Percentiles rank a stretch among this genome's conserved stretches.
Evolutionary conservation across 2,888 invertebrate genomes (phyloP).

Genomic region (Mythimna pallens): DNA sequence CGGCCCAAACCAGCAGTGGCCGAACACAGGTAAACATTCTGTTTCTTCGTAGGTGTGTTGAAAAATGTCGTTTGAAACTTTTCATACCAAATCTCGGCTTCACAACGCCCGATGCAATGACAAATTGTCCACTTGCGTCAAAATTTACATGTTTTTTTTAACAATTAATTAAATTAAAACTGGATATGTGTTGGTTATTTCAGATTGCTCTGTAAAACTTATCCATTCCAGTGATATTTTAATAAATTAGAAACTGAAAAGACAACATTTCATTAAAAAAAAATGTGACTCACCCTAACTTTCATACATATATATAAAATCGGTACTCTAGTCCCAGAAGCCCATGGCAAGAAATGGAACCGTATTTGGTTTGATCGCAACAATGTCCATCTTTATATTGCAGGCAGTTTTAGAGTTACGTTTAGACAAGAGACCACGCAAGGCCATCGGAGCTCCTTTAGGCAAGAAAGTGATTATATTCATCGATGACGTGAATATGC

Average conservation of each 20-base stretch:
- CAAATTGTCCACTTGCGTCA: not conserved
- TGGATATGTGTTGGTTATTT: no score
- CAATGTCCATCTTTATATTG: not conserved
- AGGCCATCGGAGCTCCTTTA: conserved; percentile 94
- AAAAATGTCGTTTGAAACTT: not conserved
- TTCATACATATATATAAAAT: no score
- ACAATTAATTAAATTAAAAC: not conserved
- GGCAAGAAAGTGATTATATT: conserved; percentile 96
- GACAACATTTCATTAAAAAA: not conserved
- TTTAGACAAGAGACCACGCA: conserved; percentile 95
- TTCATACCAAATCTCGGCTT: not conserved
- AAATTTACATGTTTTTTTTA: not conserved
- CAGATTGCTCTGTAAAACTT: not conserved
- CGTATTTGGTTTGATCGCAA: not conserved
- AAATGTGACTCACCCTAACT: no score
- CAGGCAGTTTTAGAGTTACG: conserved; percentile 96
- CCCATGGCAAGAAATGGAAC: not conserved
- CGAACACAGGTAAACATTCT: conserved; percentile 92
- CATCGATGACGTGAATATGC: conserved; percentile 98
- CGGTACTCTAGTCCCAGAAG: no score
- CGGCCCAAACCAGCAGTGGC: conserved; percentile 96
- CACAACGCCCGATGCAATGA: not conserved
- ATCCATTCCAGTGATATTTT: not conserved
- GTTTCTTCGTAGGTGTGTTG: not conserved
- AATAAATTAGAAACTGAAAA: not conserved